Percentiles rank a stretch among this genome's conserved stretches.
phyloP scores from a whole-genome alignment of 2,797 vertebrate species.

The Leuciscus waleckii region DNA sequence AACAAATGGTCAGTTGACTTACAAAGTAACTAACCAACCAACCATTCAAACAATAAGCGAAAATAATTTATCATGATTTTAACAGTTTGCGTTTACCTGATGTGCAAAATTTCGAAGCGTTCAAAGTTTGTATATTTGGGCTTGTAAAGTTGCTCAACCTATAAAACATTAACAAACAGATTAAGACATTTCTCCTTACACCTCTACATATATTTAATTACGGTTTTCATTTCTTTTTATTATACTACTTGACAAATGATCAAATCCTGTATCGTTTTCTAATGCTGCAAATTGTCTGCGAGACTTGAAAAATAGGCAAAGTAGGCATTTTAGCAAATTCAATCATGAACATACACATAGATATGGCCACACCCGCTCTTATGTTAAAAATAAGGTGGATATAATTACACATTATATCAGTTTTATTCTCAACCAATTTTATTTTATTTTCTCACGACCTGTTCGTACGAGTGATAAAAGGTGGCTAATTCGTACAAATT shows the following conservation, averaged over 20 bases:
- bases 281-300: background rate
- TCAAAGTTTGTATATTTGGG: fast-evolving
- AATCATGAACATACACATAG: no score
- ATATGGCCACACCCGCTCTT: no score
- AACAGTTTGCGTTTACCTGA: background rate
- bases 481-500: no score
- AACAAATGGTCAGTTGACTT: background rate
- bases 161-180: background rate
- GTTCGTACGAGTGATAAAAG: no score
- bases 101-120: fast-evolving
- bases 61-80: background rate
- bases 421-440: no score
- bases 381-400: no score
- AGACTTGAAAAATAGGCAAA: no score
- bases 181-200: background rate
- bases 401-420: no score
- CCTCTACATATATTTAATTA: background rate
- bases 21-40: background rate
- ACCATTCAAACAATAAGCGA: background rate
- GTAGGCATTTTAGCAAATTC: no score
- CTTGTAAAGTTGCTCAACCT: background rate
- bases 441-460: no score
- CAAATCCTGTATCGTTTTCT: background rate
- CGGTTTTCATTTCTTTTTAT: background rate
- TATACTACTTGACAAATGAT: background rate